A percentile compares a stretch with the other conserved stretches of the same genome.
Evolutionary conservation across 2,113 vertebrate species (phyloP).

Genomic region (Nothoprocta perdicaria): DNA sequence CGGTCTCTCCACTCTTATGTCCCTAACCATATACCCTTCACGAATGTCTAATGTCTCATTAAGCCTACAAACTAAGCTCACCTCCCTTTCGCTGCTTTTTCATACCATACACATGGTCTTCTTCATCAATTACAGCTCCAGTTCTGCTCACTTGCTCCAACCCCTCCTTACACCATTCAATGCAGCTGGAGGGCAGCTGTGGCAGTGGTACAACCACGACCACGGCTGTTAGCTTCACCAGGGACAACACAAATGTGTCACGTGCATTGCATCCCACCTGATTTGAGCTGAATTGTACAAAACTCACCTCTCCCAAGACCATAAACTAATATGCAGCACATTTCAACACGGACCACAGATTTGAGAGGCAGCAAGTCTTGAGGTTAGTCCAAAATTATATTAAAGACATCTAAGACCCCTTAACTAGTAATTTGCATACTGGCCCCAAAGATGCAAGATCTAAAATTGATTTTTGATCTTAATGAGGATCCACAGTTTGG

Average conservation of each 20-base stretch:
- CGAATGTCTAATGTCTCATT: not conserved
- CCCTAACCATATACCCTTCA: constrained; percentile 28
- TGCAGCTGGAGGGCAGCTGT: not conserved
- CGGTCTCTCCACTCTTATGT: not conserved
- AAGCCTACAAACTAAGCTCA: constrained; percentile 47
- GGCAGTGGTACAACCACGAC: not conserved
- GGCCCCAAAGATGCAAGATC: not conserved
- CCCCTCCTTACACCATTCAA: not conserved
- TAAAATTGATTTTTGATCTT: not conserved
- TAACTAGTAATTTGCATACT: not conserved
- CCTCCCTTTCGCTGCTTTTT: constrained; percentile 13
- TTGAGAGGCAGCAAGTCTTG: not conserved
- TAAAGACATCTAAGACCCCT: not conserved
- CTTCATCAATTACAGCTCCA: not conserved
- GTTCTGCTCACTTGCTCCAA: not conserved
- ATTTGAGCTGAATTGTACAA: not conserved
- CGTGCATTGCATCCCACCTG: accelerated
- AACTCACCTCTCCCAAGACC: not conserved
- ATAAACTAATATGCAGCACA: accelerated
- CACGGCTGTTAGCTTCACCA: not conserved
- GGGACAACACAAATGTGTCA: not conserved
- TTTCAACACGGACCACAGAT: not conserved
- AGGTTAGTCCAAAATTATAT: not conserved
- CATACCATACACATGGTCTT: not conserved
- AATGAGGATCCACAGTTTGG: not conserved